Base-by-base conservation (phyloP, 2,113 vertebrate genomes). In the Phasianus colchicus region DNA sequence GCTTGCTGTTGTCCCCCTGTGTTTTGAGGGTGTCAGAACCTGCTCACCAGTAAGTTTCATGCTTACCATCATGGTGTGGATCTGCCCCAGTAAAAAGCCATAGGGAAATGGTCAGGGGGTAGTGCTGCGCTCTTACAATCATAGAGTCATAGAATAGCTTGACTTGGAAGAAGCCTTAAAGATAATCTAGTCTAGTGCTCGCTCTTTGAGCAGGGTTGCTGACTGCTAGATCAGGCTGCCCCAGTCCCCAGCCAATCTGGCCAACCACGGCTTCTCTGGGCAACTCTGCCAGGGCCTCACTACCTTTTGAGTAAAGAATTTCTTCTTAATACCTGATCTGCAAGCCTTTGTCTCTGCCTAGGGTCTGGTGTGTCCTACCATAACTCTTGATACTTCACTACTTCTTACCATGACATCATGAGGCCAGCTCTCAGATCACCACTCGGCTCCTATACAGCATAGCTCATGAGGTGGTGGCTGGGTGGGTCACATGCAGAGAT, bases 1-100 rank as follows among this genome's bases (percentile, higher is more conserved):
- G 63, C 32, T 66, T 69, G 19, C n/a, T 61, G 0, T 50, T 65
- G 6, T 54, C 30, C 69, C 21, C 10, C n/a, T n/a, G 9, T 65
- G 10, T 43, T 87, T 32, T 11, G 64, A 58, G 27, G 30, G 4
- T 76, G 22, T 76, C 17, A 34, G 30, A 10, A 55, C 45, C 40
- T 42, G 24, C 43, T 48, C 73, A 30, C 43, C 54, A 83, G 38
- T 42, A 64, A 13, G 11, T 9, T 75, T 13, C 48, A 43, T 55
- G 24, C 30, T 76, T 30, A 32, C 13, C 0, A 0, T 0, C 0
- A 7, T 54, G 50, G 13, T 34, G 32, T 52, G 58, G 64, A 25
- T 25, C 32, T 83, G 93, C 10, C 32, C 12, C 77, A 47, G 11
- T 64, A n/a, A 45, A 58, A 19, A 81, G 40, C 55, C 20, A 11